Conservation (phyloP, 2,797 vertebrate genomes). For the Channallabes apus region DNA sequence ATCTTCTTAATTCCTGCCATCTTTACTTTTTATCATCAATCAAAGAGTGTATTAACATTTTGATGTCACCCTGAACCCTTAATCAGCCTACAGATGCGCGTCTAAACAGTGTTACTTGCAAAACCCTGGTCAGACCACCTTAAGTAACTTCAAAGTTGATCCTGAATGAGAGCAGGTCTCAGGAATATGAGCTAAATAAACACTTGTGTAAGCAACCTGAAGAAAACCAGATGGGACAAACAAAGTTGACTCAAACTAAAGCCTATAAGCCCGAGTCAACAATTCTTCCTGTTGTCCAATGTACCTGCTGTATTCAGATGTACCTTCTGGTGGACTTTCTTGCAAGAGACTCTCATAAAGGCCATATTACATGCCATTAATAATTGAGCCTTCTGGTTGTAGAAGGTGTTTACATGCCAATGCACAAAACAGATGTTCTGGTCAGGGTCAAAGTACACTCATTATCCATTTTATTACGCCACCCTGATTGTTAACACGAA, state of each 20-base stretch:
- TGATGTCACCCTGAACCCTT: neutral
- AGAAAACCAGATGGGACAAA: neutral
- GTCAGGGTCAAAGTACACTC: neutral
- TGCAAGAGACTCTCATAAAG: neutral
- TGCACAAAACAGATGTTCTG: neutral
- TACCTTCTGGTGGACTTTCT: no score
- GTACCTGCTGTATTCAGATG: neutral
- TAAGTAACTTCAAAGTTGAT: neutral
- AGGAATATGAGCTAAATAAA: neutral
- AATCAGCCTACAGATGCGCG: neutral
- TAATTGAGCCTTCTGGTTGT: neutral
- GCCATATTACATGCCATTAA: neutral
- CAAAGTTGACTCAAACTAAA: neutral
- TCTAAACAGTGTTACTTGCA: neutral
- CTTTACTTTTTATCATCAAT: neutral
- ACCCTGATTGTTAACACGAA: no score
- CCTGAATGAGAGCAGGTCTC: neutral
- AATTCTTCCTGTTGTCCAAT: neutral
- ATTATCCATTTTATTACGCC: no score
- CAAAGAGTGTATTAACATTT: neutral
- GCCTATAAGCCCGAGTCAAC: constrained; percentile 1
- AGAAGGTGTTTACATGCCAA: neutral
- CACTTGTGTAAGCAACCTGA: neutral
- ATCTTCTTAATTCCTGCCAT: neutral
- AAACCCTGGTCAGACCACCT: neutral